A percentile compares a stretch with the other conserved stretches of the same genome.
phyloP scores from a whole-genome alignment of 2,113 vertebrate genomes.

The Illadopsis cleaveri region DNA sequence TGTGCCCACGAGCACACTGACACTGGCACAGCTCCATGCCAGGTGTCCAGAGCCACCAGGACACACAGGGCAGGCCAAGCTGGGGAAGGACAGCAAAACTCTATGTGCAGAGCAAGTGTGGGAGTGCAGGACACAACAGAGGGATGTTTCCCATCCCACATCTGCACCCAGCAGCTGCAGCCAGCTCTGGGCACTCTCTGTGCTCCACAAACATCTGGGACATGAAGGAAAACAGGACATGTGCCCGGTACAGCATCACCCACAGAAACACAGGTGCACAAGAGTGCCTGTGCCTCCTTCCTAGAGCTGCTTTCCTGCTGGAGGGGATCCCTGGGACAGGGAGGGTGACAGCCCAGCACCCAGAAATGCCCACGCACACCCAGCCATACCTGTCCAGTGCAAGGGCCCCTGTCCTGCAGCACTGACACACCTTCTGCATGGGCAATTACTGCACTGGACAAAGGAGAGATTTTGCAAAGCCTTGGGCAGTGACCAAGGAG shows the following conservation, averaged over 20 bases:
- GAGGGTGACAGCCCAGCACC: neutral
- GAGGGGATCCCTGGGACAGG: neutral
- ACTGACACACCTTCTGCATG: neutral
- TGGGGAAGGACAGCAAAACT: neutral
- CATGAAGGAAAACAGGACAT: rapidly evolving
- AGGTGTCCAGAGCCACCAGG: rapidly evolving
- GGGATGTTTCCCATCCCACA: neutral
- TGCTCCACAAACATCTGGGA: neutral
- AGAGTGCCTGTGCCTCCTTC: neutral
- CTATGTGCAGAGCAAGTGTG: neutral
- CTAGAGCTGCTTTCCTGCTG: neutral
- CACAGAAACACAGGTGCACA: neutral
- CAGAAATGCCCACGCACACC: rapidly evolving
- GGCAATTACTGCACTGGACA: neutral
- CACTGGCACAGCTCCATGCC: rapidly evolving
- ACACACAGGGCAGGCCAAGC: neutral
- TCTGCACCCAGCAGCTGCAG: neutral
- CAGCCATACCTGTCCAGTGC: rapidly evolving
- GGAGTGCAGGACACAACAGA: neutral
- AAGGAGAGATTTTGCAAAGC: neutral
- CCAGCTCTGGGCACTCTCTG: neutral
- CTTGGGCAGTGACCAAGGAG: neutral
- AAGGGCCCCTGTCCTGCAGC: neutral
- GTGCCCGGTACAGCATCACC: neutral
- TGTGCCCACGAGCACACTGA: neutral